Evolutionary conservation across 1,140 invertebrate genomes (phyloP).

Genomic region (Heliconius nattereri): DNA sequence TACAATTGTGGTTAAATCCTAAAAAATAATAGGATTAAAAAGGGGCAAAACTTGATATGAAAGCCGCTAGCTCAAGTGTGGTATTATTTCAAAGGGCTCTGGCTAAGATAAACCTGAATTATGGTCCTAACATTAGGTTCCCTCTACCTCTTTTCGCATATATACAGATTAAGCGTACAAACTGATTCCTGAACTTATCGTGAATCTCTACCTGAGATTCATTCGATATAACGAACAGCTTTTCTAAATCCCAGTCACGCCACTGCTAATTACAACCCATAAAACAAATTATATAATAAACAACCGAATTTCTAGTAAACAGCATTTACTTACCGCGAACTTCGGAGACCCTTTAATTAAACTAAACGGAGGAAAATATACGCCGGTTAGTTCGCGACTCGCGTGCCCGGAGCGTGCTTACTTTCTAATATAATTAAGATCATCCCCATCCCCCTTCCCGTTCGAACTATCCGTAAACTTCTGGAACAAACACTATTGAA

Average conservation of each 20-base stretch:
- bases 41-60: too few species aligned
- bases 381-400: constrained; percentile 32
- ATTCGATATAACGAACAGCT: not conserved
- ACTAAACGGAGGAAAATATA: constrained; percentile 37
- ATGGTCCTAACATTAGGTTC: too few species aligned
- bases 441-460: constrained; percentile 16
- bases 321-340: constrained; percentile 26
- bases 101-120: too few species aligned
- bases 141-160: too few species aligned
- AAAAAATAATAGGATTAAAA: too few species aligned
- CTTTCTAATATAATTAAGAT: constrained; percentile 36
- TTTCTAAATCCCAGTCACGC: not conserved
- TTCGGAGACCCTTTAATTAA: constrained; percentile 35
- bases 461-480: constrained; percentile 20
- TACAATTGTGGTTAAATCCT: too few species aligned
- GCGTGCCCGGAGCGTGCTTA: constrained; percentile 22
- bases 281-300: constrained; percentile 33
- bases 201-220: not conserved
- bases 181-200: not conserved
- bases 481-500: constrained; percentile 13
- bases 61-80: too few species aligned
- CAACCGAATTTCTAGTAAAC: constrained; percentile 31
- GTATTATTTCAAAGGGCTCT: too few species aligned
- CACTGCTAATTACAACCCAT: constrained; percentile 17
- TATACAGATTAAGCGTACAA: too few species aligned